These are phyloP conservation scores for Anthopleura xanthogrammica DNA, from an alignment of 92 coral and sea anemone genomes.

Conservation along the genomic window DNA sequence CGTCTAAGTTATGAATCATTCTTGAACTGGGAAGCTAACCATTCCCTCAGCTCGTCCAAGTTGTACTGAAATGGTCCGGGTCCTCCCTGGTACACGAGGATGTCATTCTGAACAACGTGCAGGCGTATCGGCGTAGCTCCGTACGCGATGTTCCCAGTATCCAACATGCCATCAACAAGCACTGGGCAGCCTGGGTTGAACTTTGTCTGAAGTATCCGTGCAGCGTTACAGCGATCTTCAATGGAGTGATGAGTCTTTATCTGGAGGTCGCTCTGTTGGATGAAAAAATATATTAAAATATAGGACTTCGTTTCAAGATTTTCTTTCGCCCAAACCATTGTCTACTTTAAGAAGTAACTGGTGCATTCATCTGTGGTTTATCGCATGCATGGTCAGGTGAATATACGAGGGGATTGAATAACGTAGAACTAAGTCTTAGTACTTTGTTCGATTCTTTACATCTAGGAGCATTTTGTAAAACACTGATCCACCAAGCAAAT, in stretches of 20 bases:
- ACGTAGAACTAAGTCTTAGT: too few species aligned
- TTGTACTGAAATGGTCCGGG: slow-evolving; percentile 74
- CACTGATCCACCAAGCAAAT: too few species aligned
- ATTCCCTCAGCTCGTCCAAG: slow-evolving; percentile 62
- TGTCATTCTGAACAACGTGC: slow-evolving; percentile 58
- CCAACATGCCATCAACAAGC: slow-evolving; percentile 72
- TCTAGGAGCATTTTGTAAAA: too few species aligned
- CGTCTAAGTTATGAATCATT: too few species aligned
- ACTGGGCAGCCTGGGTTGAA: slow-evolving; percentile 50
- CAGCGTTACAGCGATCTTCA: slow-evolving; percentile 79
- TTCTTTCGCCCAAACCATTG: neutral
- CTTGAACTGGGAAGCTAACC: slow-evolving; percentile 35
- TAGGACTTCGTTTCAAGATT: neutral
- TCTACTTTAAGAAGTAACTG: too few species aligned
- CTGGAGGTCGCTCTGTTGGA: slow-evolving; percentile 62
- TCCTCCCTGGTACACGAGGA: slow-evolving; percentile 79
- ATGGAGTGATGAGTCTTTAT: slow-evolving; percentile 66
- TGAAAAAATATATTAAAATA: neutral
- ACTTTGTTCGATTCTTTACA: too few species aligned
- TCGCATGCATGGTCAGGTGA: too few species aligned
- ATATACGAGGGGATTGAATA: too few species aligned
- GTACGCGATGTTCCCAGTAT: slow-evolving; percentile 73
- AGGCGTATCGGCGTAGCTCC: slow-evolving; percentile 86
- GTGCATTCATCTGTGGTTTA: too few species aligned
- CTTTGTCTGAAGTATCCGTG: slow-evolving; percentile 34